Base-by-base conservation (phyloP, 2,888 invertebrate species). In the Meliscaeva auricollis region DNA sequence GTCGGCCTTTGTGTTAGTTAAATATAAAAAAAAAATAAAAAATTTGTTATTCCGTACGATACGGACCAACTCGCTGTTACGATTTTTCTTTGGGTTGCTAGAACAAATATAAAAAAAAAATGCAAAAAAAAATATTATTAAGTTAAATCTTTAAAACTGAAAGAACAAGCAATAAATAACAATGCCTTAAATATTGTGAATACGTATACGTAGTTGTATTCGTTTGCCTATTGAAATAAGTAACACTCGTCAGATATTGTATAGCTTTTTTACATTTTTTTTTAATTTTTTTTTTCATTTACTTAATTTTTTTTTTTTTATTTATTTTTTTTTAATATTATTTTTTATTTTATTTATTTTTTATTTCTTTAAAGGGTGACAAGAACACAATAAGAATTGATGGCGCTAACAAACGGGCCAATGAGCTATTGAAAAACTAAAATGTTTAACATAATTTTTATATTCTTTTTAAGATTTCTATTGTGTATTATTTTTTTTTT, bases 301-400 rank as follows among this genome's bases (percentile, higher is more conserved):
- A 52, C 26, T 52, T 41, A 22, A 17, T 41, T 73, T 32, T 62
- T 35, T 22, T 20, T 3, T 41, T 38, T 38, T 54, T 17, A 3
- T 52, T 46, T 38, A 20, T 46, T 5, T 44, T 13, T 52, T 64
- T 30, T n/a, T 32, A 13, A 20, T 38, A 52, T 35, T 41, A 26
- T 35, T 69, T 73, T 48, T 60, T 48, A 22, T 54, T 60, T 73
- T 41, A 30, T 48, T 52, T 70, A 60, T 44, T 77, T 62, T 82
- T 52, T 79, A 22, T 72, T 78, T 62, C 13, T 46, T 84, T 77
- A 50, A 69, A 85, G 85, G 85, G 91, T 56, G 91, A 91, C 88
- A 91, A 90, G 62, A 91, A 91, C 82, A 91, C 91, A 83, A 85
- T 98, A 94, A 92, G 91, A 84, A 91, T 92, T 89, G 91, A 91